Conservation (phyloP, 2,888 invertebrate species). For the Cinara cedri region DNA sequence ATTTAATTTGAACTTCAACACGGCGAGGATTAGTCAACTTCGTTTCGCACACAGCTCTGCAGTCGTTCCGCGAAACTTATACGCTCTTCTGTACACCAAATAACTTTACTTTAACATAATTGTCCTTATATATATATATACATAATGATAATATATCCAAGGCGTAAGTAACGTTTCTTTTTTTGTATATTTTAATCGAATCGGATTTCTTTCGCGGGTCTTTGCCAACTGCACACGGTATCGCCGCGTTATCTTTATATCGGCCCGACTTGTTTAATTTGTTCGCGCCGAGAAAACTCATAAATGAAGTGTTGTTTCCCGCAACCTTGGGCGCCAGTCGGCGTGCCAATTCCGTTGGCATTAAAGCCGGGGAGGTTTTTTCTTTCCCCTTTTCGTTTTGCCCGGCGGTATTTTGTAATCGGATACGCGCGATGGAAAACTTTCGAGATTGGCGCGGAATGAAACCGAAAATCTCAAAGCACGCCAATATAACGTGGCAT, state of each 20-base stretch:
- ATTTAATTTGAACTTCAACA: constrained; percentile 52
- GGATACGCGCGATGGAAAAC: constrained; percentile 27
- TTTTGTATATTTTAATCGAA: constrained; percentile 36
- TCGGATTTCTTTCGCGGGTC: constrained; percentile 34
- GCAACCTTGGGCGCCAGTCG: constrained; percentile 9
- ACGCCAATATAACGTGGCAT: neutral
- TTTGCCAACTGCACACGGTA: constrained; percentile 28
- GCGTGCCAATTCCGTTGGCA: constrained; percentile 45
- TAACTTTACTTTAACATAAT: constrained; percentile 50
- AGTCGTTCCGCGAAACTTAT: constrained; percentile 15
- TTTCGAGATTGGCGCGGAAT: constrained; percentile 15
- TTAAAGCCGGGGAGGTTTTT: neutral
- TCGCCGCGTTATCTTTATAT: constrained; percentile 30
- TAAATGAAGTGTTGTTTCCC: constrained; percentile 24
- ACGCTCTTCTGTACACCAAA: neutral
- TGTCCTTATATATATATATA: neutral
- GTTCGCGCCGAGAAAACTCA: constrained; percentile 33
- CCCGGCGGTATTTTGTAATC: constrained; percentile 44
- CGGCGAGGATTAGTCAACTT: constrained; percentile 30
- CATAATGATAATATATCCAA: neutral
- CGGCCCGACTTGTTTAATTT: constrained; percentile 47
- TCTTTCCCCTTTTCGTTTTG: neutral
- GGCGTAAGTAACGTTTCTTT: constrained; percentile 17
- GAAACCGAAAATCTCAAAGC: constrained; percentile 27
- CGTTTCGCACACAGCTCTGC: neutral